Base-by-base conservation (phyloP, 2,113 vertebrate genomes). In the Melospiza melodia region DNA sequence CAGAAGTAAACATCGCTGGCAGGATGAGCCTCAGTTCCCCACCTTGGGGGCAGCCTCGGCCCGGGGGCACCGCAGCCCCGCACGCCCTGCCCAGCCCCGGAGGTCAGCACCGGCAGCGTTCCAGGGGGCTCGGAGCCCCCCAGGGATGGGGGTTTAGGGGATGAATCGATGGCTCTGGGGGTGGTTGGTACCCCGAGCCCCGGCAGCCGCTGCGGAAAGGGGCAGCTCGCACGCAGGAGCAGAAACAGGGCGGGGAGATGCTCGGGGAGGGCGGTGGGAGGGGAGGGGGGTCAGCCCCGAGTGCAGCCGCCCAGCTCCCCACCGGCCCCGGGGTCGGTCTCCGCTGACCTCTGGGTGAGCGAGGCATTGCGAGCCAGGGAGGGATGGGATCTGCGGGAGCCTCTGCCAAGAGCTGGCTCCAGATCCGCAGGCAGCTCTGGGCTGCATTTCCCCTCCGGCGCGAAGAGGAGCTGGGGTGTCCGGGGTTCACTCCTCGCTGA, bases 351-450 rank as follows among this genome's bases (percentile, higher is more conserved):
- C 71, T 76, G n/a, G 55, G 77, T 15, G 87, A 89, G 92, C 62
- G 87, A 89, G 93, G 85, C 62, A 93, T 58, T 33, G 93, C 31
- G 79, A 95, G 96, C 85, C 88, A 90, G 93, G 94, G 94, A 95
- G 91, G 96, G 88, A 90, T 92, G 93, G 93, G 88, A 93, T 84
- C 88, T 90, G 94, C 85, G 49, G 57, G 48, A 94, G 91, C 94
- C 95, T 91, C 94, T 95, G 95, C 94, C 94, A 95, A 94, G 90
- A 78, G 88, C 94, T 94, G 95, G 93, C 93, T 96, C 87, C 81
- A 39, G 93, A 65, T 93, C 94, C 78, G 94, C 94, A 93, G 90
- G 61, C 94, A 77, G 87, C 93, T 78, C 94, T 33, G 94, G 90
- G 87, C 93, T 93, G 95, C 94, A 93, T 87, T 96, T 91, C 80